phyloP scores from a whole-genome alignment of 2,113 vertebrate species.

The cat (Felis catus) region F.catus_Fca126_mat1.0 CM031421.1:42382501-42383000 shows the following conservation, averaged over 20 bases:
- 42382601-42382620: neutral
- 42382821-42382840: too few species aligned
- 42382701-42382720: neutral
- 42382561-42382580: neutral
- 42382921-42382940: neutral
- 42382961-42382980: neutral
- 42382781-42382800: too few species aligned
- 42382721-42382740: neutral
- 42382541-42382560: neutral
- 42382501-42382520: neutral
- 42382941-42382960: neutral
- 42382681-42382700: neutral
- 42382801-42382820: too few species aligned
- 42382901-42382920: too few species aligned
- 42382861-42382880: too few species aligned
- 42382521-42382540: neutral
- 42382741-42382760: neutral
- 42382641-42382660: neutral
- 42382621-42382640: neutral
- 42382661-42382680: neutral
- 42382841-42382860: too few species aligned
- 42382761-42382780: too few species aligned
- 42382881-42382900: too few species aligned
- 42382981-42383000: neutral
- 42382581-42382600: neutral